Evolutionary conservation across 2,113 vertebrate genomes (phyloP).

Genomic region (Oncorhynchus tshawytscha): DNA sequence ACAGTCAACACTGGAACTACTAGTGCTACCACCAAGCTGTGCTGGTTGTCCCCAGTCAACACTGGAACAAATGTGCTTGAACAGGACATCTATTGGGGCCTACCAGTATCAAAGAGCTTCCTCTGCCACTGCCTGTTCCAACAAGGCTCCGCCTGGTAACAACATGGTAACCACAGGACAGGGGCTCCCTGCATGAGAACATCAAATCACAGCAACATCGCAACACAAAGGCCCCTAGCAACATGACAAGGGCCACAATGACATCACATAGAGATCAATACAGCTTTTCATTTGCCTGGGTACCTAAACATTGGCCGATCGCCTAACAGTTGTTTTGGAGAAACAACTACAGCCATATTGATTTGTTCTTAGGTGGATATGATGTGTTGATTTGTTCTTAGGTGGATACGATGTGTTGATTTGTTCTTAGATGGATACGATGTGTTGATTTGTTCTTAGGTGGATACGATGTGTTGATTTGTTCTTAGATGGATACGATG

Average conservation of each 20-base stretch:
- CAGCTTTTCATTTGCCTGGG: conserved; percentile 13
- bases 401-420: no score
- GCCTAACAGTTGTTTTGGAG: conserved; percentile 19
- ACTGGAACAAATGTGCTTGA: conserved; percentile 70
- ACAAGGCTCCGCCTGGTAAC: conserved; percentile 49
- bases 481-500: no score
- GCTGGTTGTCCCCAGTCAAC: conserved; percentile 50
- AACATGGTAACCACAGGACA: conserved; percentile 51
- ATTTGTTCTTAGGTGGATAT: no score
- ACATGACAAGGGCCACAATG: conserved; percentile 40
- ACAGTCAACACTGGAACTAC: background rate
- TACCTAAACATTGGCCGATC: conserved; percentile 11
- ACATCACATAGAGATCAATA: conserved; percentile 30
- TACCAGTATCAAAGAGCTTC: conserved; percentile 63
- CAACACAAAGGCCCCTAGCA: conserved; percentile 46
- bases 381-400: no score
- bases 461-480: no score
- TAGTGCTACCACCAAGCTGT: background rate
- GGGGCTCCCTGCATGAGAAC: conserved; percentile 42
- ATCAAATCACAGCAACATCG: conserved; percentile 53
- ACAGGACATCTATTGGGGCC: conserved; percentile 52
- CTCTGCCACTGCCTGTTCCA: conserved; percentile 40
- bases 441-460: no score
- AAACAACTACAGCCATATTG: conserved; percentile 20
- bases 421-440: no score